phyloP scores from a whole-genome alignment of 2,797 vertebrate species.

The Chiloscyllium punctatum region DNA sequence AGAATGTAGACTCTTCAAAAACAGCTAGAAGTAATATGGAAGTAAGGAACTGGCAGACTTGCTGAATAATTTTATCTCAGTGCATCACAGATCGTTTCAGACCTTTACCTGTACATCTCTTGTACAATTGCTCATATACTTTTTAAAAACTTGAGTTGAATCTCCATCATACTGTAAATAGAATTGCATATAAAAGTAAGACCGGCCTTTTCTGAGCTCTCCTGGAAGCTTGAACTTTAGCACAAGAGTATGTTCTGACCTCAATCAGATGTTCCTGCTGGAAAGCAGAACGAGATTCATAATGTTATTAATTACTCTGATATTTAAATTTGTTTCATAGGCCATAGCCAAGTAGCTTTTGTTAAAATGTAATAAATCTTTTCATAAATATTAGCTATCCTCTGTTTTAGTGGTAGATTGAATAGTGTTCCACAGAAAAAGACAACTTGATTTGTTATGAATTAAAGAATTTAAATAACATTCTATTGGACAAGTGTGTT shows the following conservation, averaged over 20 bases:
- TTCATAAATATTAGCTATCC: background rate
- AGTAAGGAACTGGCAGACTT: no score
- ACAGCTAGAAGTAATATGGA: no score
- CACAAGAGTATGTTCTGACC: background rate
- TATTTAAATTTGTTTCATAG: background rate
- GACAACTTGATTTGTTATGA: background rate
- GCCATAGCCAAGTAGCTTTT: background rate
- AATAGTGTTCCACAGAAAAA: background rate
- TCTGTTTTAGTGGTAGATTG: background rate
- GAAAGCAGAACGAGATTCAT: background rate
- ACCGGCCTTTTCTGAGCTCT: background rate
- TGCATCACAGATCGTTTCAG: no score
- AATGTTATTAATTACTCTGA: background rate
- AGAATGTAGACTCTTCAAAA: no score
- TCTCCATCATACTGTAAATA: no score
- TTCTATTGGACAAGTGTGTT: background rate
- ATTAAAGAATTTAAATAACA: background rate
- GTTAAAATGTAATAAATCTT: background rate
- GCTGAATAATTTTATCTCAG: no score
- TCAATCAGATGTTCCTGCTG: background rate
- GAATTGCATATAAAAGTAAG: no score
- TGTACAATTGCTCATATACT: no score
- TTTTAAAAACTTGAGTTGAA: no score
- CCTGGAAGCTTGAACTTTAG: background rate
- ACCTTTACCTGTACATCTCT: no score